Percentiles rank a stretch among this genome's conserved stretches.
These are phyloP conservation scores for Nephrotoma flavescens DNA, from an alignment of 2,888 invertebrate species.

Conservation along the genomic window DNA sequence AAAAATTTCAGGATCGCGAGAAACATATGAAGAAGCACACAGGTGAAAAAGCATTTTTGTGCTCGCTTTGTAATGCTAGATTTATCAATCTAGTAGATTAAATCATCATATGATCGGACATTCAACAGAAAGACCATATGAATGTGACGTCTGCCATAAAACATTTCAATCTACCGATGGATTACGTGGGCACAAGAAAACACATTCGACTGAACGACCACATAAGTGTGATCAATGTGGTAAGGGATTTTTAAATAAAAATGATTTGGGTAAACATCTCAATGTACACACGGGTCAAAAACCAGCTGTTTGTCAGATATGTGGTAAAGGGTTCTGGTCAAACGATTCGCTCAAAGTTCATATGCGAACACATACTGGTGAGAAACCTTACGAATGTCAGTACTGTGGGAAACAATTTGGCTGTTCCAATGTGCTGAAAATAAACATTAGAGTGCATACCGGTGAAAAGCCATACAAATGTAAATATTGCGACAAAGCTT, in stretches of 20 bases:
- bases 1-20: not conserved
- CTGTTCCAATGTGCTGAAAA: not conserved
- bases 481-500: not conserved
- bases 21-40: slow-evolving; percentile 1
- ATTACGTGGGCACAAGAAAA: not conserved
- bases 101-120: not conserved
- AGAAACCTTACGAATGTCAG: not conserved
- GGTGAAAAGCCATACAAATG: slow-evolving; percentile 1
- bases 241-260: not conserved
- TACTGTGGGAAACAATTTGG: not conserved
- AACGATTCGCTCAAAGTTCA: not conserved
- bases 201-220: not conserved
- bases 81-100: slow-evolving; percentile 2
- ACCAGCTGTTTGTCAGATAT: not conserved
- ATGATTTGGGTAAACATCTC: not conserved
- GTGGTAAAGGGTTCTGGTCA: not conserved
- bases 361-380: not conserved
- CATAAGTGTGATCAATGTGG: not conserved
- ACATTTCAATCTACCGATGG: not conserved
- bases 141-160: not conserved
- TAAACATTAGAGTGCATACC: not conserved
- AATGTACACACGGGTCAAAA: not conserved
- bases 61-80: not conserved
- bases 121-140: not conserved
- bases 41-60: not conserved